Conservation (phyloP, 2,888 invertebrate species). For the Miltochrista miniata region DNA sequence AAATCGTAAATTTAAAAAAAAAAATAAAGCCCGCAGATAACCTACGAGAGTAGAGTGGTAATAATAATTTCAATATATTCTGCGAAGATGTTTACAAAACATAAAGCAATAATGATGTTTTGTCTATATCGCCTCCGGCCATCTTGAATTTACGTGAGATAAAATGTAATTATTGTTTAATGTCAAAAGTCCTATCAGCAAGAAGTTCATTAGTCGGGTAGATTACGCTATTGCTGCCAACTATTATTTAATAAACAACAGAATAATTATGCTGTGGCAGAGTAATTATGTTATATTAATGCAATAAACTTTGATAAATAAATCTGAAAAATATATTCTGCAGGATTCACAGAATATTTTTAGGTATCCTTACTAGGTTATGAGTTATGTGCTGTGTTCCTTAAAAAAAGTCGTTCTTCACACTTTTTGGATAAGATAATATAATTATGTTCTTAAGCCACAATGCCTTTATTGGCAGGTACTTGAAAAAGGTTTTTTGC, state of each 20-base stretch:
- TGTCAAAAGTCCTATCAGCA: slow-evolving; percentile 11
- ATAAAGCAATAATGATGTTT: slow-evolving; percentile 20
- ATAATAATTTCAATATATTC: slow-evolving; percentile 1
- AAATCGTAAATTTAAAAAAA: too few relatives aligned
- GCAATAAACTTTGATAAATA: neutral
- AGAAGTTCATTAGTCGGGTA: slow-evolving; percentile 11
- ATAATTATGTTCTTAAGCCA: too few relatives aligned
- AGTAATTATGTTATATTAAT: neutral
- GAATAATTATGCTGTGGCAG: neutral
- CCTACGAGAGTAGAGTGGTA: neutral
- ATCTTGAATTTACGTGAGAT: slow-evolving; percentile 24
- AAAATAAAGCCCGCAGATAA: too few relatives aligned
- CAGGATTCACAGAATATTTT: neutral
- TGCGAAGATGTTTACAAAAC: slow-evolving; percentile 23
- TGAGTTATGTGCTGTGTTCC: too few relatives aligned
- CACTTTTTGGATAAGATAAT: too few relatives aligned
- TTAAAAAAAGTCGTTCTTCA: neutral
- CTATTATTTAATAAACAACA: neutral
- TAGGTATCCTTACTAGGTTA: too few relatives aligned
- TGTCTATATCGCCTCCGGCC: slow-evolving; percentile 17
- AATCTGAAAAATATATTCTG: neutral
- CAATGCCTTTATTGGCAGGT: too few relatives aligned
- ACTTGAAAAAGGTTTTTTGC: too few relatives aligned
- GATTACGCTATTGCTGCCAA: neutral
- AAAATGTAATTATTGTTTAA: slow-evolving; percentile 22